Evolutionary conservation across 2,797 vertebrate genomes (phyloP).

Genomic region (Falco biarmicus): DNA sequence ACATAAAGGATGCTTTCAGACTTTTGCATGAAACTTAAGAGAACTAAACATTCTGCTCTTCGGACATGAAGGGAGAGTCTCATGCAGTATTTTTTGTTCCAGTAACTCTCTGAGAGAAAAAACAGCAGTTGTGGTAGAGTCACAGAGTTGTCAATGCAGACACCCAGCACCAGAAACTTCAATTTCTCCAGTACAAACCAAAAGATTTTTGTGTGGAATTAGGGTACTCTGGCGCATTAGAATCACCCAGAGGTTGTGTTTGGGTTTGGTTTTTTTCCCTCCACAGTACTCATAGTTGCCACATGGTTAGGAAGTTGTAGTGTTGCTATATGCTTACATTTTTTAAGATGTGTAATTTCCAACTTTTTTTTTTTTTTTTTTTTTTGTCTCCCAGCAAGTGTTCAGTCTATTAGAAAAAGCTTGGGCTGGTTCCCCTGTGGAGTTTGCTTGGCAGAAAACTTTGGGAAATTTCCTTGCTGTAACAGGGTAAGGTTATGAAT

Average conservation of each 20-base stretch:
- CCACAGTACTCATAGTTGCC: neutral
- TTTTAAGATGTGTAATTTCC: neutral
- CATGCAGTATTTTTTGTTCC: neutral
- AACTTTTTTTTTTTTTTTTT: neutral
- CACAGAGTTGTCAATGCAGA: neutral
- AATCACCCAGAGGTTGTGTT: neutral
- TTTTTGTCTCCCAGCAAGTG: conserved; percentile 80
- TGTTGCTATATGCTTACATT: neutral
- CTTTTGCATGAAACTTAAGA: neutral
- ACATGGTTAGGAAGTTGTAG: neutral
- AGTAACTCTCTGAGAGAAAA: neutral
- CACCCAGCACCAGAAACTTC: neutral
- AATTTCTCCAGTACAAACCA: neutral
- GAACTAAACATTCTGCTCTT: neutral
- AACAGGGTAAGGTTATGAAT: conserved; percentile 85
- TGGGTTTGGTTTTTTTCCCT: rapidly evolving
- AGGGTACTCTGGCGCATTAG: neutral
- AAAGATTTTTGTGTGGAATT: neutral
- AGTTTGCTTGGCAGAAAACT: conserved; percentile 93
- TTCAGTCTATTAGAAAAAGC: conserved; percentile 88
- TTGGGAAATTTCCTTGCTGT: conserved; percentile 94
- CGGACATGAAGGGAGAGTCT: neutral
- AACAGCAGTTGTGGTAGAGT: neutral
- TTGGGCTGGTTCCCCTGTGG: conserved; percentile 83
- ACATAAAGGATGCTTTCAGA: neutral